A percentile compares a stretch with the other conserved stretches of the same genome.
Conservation (phyloP, 2,113 vertebrate species). For the Carassius gibelio region DNA sequence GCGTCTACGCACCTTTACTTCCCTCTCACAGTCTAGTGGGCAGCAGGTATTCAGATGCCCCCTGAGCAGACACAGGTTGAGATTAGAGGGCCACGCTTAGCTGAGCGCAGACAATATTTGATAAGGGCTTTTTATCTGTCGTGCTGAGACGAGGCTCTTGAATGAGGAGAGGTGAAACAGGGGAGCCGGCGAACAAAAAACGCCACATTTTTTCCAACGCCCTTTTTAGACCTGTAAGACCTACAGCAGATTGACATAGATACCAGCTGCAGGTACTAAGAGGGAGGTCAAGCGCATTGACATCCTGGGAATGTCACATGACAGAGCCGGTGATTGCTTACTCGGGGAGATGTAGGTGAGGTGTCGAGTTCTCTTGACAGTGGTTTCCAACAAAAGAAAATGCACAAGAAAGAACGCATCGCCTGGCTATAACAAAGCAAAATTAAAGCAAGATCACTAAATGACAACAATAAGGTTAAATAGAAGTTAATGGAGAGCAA, state of each 20-base stretch:
- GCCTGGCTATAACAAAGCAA: not conserved
- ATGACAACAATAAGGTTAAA: not conserved
- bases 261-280: not conserved
- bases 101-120: slow-evolving; percentile 55
- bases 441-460: not conserved
- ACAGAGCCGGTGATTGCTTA: slow-evolving; percentile 22
- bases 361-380: slow-evolving; percentile 34
- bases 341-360: slow-evolving; percentile 38
- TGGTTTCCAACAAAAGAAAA: not conserved
- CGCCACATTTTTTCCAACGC: slow-evolving; percentile 28
- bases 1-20: slow-evolving; percentile 9
- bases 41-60: slow-evolving; percentile 2
- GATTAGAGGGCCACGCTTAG: slow-evolving; percentile 54
- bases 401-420: not conserved
- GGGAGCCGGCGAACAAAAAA: slow-evolving; percentile 36
- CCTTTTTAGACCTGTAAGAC: slow-evolving; percentile 28
- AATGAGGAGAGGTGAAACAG: slow-evolving; percentile 41
- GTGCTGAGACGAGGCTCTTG: slow-evolving; percentile 35
- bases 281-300: not conserved
- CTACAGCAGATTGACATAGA: slow-evolving; percentile 20
- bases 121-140: slow-evolving; percentile 56
- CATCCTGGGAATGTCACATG: not conserved
- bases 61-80: slow-evolving; percentile 32
- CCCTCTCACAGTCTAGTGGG: slow-evolving; percentile 24
- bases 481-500: not conserved